Conservation (phyloP, 2,888 invertebrate genomes). For the Drosophila austrosaltans region DNA sequence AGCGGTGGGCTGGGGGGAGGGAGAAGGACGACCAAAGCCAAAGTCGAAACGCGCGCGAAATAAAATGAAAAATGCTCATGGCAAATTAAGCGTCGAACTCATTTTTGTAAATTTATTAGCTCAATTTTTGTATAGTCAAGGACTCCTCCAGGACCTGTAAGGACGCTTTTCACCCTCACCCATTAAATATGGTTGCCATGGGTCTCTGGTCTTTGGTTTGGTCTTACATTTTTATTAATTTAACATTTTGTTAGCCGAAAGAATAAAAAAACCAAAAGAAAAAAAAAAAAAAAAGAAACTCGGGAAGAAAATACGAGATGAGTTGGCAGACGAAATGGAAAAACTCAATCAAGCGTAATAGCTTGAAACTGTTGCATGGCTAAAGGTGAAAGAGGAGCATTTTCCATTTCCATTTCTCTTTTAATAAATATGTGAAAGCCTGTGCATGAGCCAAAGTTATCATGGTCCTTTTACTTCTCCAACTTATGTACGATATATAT, state of each 20-base stretch:
- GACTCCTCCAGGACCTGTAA: constrained; percentile 21
- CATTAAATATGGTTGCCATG: constrained; percentile 3
- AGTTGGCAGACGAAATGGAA: constrained; percentile 20
- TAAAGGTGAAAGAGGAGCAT: constrained; percentile 20
- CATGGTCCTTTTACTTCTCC: neutral
- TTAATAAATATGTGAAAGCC: neutral
- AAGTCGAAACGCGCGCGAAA: constrained; percentile 48
- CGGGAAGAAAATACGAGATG: neutral
- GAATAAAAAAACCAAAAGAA: neutral
- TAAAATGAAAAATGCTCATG: constrained; percentile 75
- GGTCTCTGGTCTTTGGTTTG: constrained; percentile 14
- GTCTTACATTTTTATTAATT: constrained; percentile 74
- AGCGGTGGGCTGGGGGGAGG: neutral
- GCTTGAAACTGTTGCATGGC: constrained; percentile 54
- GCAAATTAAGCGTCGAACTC: constrained; percentile 78
- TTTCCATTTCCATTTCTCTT: constrained; percentile 17
- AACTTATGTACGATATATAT: too few species aligned
- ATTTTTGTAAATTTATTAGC: constrained; percentile 75
- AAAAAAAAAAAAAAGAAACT: neutral
- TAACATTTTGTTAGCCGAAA: constrained; percentile 45
- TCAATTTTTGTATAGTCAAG: constrained; percentile 57
- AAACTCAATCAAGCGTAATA: constrained; percentile 72
- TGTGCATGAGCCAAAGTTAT: neutral
- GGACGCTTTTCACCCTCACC: neutral
- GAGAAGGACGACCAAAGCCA: constrained; percentile 32